Evolutionary conservation across 1,140 invertebrate species (phyloP), one percentile per base, ranked within the genome.

Genomic region (Pseudobourletiella spinata): DNA sequence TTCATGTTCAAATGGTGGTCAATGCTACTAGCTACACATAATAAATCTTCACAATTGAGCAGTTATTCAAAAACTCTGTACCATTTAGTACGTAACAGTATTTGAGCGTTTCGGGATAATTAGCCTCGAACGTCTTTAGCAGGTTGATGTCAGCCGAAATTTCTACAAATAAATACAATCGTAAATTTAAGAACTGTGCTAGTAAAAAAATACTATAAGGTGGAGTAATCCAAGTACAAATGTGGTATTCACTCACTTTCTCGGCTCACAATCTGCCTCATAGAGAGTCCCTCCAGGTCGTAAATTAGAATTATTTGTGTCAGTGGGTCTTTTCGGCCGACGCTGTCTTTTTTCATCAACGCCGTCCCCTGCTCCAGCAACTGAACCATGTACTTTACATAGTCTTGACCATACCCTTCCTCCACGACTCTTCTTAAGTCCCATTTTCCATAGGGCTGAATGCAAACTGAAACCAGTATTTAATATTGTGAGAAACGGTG

Each of bases 101-200:
- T 57, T 65, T 65, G 1, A 65, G n/a, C 18, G 43, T 61, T 61
- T 65, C 63, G 24, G 63, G 63, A 26, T 65, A 61, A 26, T 65
- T 65, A 28, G 51, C 59, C 25, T 65, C 63, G 29, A 65, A 59
- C 0, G 8, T 14, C 24, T 56, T 29, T 20, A 62, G 16, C 20
- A 54, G 29, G 14, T 56, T 32, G 3, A 39, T 24, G 6, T 54
- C 32, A n/a, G 35, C 25, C 3, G 48, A 35, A 22, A 62, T 24
- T 1, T 51, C 59, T 61, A 18, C 1, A 18, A 51, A 39, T 42
- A 59, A 29, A n/a, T n/a, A n/a, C n/a, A n/a, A n/a, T n/a, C n/a
- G n/a, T n/a, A n/a, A n/a, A n/a, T n/a, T n/a, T n/a, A n/a, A n/a
- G n/a, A n/a, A n/a, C n/a, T n/a, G n/a, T n/a, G n/a, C n/a, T n/a